Percentiles rank a stretch among this genome's conserved stretches.
Conservation (phyloP, 2,113 vertebrate species). For the Nipponia nippon region DNA sequence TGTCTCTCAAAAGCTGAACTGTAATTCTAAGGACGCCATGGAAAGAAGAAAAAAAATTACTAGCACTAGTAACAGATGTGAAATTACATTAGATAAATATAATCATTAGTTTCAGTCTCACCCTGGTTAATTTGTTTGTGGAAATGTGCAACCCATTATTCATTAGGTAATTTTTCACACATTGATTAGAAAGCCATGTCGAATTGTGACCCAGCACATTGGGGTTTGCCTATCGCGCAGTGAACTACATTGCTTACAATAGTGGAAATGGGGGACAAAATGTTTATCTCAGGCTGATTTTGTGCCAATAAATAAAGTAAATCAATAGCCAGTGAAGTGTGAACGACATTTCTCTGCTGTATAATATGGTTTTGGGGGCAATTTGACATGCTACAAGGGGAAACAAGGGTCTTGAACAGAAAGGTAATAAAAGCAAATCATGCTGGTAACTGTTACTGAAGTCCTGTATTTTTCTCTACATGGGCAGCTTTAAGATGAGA, state of each 20-base stretch:
- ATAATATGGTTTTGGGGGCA: slow-evolving; percentile 85
- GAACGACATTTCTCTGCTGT: slow-evolving; percentile 92
- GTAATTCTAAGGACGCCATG: slow-evolving; percentile 69
- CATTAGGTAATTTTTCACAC: slow-evolving; percentile 99
- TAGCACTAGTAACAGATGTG: slow-evolving; percentile 86
- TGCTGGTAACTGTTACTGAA: slow-evolving; percentile 77
- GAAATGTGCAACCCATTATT: slow-evolving; percentile 98
- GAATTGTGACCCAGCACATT: slow-evolving; percentile 90
- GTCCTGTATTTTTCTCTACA: slow-evolving; percentile 75
- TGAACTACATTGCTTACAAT: slow-evolving; percentile 81
- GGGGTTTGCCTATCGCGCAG: slow-evolving; percentile 86
- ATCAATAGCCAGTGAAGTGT: slow-evolving; percentile 98
- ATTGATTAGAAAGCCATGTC: slow-evolving; percentile 90
- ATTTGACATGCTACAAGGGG: slow-evolving; percentile 87
- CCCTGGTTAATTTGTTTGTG: slow-evolving; percentile 99
- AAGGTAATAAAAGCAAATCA: slow-evolving; percentile 86
- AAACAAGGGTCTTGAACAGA: slow-evolving; percentile 82
- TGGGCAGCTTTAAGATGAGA: slow-evolving; percentile 75
- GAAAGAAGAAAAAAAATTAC: slow-evolving; percentile 75
- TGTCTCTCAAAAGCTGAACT: slow-evolving; percentile 65
- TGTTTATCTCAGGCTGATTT: slow-evolving; percentile 94
- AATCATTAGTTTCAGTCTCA: slow-evolving; percentile 98
- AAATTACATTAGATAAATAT: slow-evolving; percentile 99
- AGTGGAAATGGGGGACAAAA: slow-evolving; percentile 89
- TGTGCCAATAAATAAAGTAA: slow-evolving; percentile 94